Conservation (phyloP, 1,140 invertebrate genomes). For the Drosophila neocordata region DNA sequence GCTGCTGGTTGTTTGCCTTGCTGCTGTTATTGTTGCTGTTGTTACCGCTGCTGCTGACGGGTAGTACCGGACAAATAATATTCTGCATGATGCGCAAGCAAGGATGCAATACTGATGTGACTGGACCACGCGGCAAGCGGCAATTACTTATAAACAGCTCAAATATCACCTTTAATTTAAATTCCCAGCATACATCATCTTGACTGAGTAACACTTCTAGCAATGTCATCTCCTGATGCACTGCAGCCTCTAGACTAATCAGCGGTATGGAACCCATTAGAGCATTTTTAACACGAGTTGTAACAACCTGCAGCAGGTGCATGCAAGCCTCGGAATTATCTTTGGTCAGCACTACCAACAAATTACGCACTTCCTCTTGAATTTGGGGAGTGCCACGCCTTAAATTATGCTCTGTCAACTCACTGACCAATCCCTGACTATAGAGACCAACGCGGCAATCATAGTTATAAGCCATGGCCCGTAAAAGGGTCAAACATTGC, state of each 20-base stretch:
- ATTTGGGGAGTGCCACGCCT: slow-evolving; percentile 90
- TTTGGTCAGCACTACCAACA: slow-evolving; percentile 94
- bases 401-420: slow-evolving; percentile 95
- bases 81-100: slow-evolving; percentile 93
- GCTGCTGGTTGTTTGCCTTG: slow-evolving; percentile 82
- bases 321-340: slow-evolving; percentile 95
- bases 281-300: slow-evolving; percentile 91
- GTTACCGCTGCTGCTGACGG: slow-evolving; percentile 85
- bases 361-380: slow-evolving; percentile 93
- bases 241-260: slow-evolving; percentile 90
- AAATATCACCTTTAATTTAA: slow-evolving; percentile 94
- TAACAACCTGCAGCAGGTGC: slow-evolving; percentile 91
- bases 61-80: slow-evolving; percentile 89
- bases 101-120: slow-evolving; percentile 84
- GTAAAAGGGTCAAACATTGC: slow-evolving; percentile 95
- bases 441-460: slow-evolving; percentile 91
- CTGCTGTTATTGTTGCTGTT: slow-evolving; percentile 45
- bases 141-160: slow-evolving; percentile 91
- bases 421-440: slow-evolving; percentile 93
- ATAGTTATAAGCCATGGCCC: slow-evolving; percentile 94
- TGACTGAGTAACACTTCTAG: slow-evolving; percentile 94
- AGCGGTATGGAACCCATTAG: slow-evolving; percentile 85
- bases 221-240: slow-evolving; percentile 94
- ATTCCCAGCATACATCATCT: slow-evolving; percentile 98
- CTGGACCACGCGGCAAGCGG: slow-evolving; percentile 77